Evolutionary conservation across 2,113 vertebrate species (phyloP).

Genomic region (Entomyzon cyanotis): DNA sequence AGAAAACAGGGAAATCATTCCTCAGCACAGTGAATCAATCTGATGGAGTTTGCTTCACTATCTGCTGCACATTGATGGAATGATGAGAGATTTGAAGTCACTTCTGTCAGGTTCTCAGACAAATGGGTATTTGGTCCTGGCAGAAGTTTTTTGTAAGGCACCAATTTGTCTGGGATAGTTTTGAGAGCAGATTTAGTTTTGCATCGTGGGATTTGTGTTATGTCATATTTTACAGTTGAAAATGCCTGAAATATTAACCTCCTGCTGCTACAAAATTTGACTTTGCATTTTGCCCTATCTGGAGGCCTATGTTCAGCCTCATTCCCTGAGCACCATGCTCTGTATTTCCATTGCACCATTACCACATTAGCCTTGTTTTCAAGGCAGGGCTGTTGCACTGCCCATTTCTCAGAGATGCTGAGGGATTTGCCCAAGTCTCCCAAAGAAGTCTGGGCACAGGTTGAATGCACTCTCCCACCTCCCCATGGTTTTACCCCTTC

Average conservation of each 20-base stretch:
- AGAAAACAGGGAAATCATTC: neutral
- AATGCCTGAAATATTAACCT: neutral
- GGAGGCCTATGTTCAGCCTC: neutral
- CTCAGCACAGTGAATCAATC: neutral
- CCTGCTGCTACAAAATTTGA: neutral
- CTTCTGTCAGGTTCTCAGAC: neutral
- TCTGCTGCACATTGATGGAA: neutral
- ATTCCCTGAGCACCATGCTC: rapidly evolving
- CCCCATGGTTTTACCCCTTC: neutral
- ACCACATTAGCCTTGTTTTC: neutral
- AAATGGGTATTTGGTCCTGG: neutral
- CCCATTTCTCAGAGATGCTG: neutral
- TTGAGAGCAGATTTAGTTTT: neutral
- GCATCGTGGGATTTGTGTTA: neutral
- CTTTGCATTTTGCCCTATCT: neutral
- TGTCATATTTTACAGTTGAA: neutral
- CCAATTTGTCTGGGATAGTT: neutral
- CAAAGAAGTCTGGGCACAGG: neutral
- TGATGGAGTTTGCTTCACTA: neutral
- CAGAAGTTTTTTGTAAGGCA: neutral
- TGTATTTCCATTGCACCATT: neutral
- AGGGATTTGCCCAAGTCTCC: neutral
- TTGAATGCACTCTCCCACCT: rapidly evolving
- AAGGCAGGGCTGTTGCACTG: neutral
- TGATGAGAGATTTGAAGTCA: neutral